Percentiles rank a stretch among this genome's conserved stretches.
phyloP scores from a whole-genome alignment of 2,113 vertebrate species.

The Tupaia chinensis region DNA sequence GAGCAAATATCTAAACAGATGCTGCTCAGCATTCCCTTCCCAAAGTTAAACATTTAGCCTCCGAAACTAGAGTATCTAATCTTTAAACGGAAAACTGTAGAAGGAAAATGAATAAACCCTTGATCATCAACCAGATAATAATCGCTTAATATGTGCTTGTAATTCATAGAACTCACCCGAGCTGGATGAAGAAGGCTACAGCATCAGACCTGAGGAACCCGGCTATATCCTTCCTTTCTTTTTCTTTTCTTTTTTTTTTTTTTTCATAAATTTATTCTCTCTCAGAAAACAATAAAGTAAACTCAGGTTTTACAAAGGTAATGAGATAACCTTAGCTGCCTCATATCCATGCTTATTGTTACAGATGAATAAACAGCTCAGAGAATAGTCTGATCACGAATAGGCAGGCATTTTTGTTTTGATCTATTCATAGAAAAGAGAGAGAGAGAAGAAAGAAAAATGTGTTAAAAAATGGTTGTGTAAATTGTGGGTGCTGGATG shows the following conservation, averaged over 20 bases:
- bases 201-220: conserved; percentile 95
- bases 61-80: background rate
- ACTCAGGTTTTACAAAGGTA: background rate
- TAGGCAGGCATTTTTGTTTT: background rate
- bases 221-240: conserved; percentile 94
- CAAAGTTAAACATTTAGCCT: background rate
- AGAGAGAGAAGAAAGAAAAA: background rate
- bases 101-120: background rate
- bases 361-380: background rate
- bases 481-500: background rate
- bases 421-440: conserved; percentile 4
- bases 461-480: background rate
- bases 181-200: conserved; percentile 98
- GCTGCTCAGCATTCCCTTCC: background rate
- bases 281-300: background rate
- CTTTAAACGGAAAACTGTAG: background rate
- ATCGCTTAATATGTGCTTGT: background rate
- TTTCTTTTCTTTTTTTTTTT: background rate
- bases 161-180: conserved; percentile 94
- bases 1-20: conserved; percentile 19
- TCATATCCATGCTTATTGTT: background rate
- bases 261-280: background rate
- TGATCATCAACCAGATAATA: background rate
- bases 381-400: background rate
- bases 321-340: background rate